These are phyloP conservation scores for Smutsia gigantea DNA, from an alignment of 2,797 vertebrate species.

Conservation along the genomic window DNA sequence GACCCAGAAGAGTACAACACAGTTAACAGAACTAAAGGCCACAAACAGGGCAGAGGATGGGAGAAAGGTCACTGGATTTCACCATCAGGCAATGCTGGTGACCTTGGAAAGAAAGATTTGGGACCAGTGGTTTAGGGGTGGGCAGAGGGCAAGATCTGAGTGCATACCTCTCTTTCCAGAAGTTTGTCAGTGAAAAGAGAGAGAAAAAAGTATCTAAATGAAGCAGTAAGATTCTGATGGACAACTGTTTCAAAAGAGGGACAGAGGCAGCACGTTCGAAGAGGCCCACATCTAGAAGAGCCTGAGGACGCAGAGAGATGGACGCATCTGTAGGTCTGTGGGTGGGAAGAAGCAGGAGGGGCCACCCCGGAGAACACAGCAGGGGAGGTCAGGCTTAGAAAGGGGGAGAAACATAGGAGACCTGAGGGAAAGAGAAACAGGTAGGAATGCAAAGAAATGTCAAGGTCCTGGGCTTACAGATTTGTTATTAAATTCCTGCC, in stretches of 20 bases:
- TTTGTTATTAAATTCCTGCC: neutral
- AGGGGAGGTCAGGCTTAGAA: neutral
- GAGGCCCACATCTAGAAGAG: neutral
- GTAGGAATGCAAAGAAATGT: neutral
- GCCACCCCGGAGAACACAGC: rapidly evolving
- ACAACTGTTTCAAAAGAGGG: neutral
- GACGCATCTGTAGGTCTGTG: neutral
- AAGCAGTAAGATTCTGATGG: neutral
- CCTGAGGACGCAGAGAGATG: neutral
- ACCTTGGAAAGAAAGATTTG: neutral
- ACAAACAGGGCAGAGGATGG: neutral
- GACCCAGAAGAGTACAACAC: neutral
- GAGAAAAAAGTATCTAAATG: neutral
- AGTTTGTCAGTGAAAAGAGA: neutral
- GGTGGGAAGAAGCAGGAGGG: neutral
- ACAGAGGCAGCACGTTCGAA: neutral
- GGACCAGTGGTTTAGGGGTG: neutral
- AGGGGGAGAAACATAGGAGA: neutral
- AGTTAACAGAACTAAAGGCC: neutral
- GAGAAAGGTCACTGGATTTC: neutral
- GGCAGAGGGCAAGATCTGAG: neutral
- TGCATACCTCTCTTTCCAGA: neutral
- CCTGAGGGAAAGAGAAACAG: neutral
- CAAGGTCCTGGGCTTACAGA: neutral
- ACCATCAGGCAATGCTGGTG: neutral